A percentile compares a stretch with the other conserved stretches of the same genome.
phyloP scores from a whole-genome alignment of 2,888 invertebrate species.

The Laothoe populi region DNA sequence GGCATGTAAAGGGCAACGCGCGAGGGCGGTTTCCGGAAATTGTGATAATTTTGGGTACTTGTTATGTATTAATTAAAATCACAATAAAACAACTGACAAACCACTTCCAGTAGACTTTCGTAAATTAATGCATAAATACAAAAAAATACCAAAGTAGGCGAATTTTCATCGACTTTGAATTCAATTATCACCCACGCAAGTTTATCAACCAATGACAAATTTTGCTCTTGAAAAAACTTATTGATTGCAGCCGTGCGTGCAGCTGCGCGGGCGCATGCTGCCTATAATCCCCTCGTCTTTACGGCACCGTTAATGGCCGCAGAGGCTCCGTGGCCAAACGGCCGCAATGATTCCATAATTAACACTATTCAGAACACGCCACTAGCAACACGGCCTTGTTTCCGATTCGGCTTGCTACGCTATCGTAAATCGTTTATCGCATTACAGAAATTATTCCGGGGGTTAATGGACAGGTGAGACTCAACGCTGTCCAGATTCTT shows the following conservation, averaged over 20 bases:
- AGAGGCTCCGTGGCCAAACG: conserved; percentile 63
- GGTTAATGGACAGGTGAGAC: conserved; percentile 69
- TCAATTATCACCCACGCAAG: conserved; percentile 17
- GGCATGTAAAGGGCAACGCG: too few relatives aligned
- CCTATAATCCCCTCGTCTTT: conserved; percentile 41
- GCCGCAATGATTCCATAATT: conserved; percentile 71
- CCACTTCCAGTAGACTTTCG: neutral
- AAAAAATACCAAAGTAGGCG: neutral
- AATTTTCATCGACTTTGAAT: neutral
- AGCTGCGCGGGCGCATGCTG: conserved; percentile 63
- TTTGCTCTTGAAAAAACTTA: conserved; percentile 35
- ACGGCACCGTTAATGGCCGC: conserved; percentile 62
- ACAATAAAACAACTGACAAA: neutral
- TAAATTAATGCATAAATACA: conserved; percentile 12
- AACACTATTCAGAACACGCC: conserved; percentile 72
- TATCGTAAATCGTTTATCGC: conserved; percentile 78
- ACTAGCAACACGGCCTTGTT: conserved; percentile 75
- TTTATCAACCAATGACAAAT: conserved; percentile 41
- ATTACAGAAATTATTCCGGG: conserved; percentile 57
- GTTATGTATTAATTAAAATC: too few relatives aligned
- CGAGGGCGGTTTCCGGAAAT: too few relatives aligned
- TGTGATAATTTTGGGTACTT: too few relatives aligned
- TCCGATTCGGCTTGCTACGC: conserved; percentile 71
- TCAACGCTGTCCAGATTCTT: conserved; percentile 62
- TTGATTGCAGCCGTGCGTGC: conserved; percentile 57